Percentiles rank a stretch among this genome's conserved stretches.
These are phyloP conservation scores for Hucho hucho DNA, from an alignment of 2,113 vertebrate species.

Conservation along the genomic window DNA sequence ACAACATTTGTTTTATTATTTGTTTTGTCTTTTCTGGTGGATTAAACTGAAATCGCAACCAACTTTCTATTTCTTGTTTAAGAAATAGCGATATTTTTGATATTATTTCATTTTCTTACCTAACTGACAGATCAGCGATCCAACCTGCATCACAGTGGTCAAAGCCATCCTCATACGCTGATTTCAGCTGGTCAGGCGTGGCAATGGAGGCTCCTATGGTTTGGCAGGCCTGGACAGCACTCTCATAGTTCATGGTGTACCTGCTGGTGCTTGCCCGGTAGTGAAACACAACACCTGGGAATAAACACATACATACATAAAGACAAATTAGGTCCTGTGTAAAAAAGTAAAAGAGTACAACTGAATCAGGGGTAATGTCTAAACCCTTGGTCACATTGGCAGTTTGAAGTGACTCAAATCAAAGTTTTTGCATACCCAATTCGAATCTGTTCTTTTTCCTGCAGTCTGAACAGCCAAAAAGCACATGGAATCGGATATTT, in stretches of 20 bases:
- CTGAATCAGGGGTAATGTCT: slow-evolving; percentile 40
- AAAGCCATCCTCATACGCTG: slow-evolving; percentile 94
- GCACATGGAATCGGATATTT: too few relatives aligned
- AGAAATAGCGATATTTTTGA: too few relatives aligned
- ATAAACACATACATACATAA: slow-evolving; percentile 18
- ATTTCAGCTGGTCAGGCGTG: slow-evolving; percentile 85
- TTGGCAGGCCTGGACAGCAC: slow-evolving; percentile 80
- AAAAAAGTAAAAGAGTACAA: slow-evolving; percentile 28
- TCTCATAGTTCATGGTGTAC: slow-evolving; percentile 85
- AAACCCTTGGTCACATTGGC: too few relatives aligned
- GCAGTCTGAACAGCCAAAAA: too few relatives aligned
- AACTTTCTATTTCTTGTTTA: too few relatives aligned
- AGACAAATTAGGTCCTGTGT: slow-evolving; percentile 20
- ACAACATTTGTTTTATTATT: too few relatives aligned
- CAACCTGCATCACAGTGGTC: slow-evolving; percentile 98
- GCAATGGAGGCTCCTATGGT: slow-evolving; percentile 86
- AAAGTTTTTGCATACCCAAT: too few relatives aligned
- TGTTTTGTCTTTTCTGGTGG: too few relatives aligned
- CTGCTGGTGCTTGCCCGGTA: slow-evolving; percentile 84
- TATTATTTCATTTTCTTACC: slow-evolving; percentile 69
- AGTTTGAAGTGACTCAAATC: too few relatives aligned
- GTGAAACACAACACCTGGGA: slow-evolving; percentile 94
- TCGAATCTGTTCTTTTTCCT: too few relatives aligned
- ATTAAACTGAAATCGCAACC: too few relatives aligned
- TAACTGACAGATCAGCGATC: slow-evolving; percentile 90